Evolutionary conservation across 2,113 vertebrate species (phyloP), one percentile per base, ranked within the genome.

Genomic region (Oryzias celebensis): DNA sequence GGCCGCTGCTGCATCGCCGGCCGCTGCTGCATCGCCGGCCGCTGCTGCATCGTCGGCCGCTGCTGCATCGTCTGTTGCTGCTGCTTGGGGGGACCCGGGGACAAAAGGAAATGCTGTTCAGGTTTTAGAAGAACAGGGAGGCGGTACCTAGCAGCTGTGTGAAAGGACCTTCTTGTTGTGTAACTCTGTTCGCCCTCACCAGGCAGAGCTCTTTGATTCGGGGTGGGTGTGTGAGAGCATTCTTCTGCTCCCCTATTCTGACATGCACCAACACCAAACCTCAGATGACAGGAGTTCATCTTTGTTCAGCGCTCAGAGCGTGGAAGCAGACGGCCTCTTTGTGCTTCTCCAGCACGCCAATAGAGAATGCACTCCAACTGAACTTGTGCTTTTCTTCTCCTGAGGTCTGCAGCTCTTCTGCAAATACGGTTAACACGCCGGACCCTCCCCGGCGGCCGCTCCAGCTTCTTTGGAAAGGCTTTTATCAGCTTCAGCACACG

Each of bases 341-440:
- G 49, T 67, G 59, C 49, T 28, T 50, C 41, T 58, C 46, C 5
- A 53, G 26, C 24, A 52, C 45, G 20, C 62, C 43, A 63, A 6
- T 43, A 7, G 73, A 67, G 77, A 81, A 69, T n/a, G 52, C 59
- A 63, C 69, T 75, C 52, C 58, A 50, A 52, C 52, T 52, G 28
- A 44, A 0, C 69, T 54, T 52, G 44, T 1, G 43, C 58, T 45
- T 7, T 41, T 53, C 64, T 46, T 49, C 58, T 22, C 61, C 69
- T 45, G 45, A 20, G 60, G 56, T 61, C 54, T 65, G 56, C 47
- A 1, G 72, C 49, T 81, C 79, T 85, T 88, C 78, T 86, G 82
- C 81, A 82, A 82, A 89, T 86, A 78, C 73, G 65, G 62, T 88
- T 88, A 89, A 72, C 78, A 69, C 71, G 68, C 78, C 67, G 28